phyloP scores from a whole-genome alignment of 1,140 invertebrate genomes.

The Drosophila saltans region DNA sequence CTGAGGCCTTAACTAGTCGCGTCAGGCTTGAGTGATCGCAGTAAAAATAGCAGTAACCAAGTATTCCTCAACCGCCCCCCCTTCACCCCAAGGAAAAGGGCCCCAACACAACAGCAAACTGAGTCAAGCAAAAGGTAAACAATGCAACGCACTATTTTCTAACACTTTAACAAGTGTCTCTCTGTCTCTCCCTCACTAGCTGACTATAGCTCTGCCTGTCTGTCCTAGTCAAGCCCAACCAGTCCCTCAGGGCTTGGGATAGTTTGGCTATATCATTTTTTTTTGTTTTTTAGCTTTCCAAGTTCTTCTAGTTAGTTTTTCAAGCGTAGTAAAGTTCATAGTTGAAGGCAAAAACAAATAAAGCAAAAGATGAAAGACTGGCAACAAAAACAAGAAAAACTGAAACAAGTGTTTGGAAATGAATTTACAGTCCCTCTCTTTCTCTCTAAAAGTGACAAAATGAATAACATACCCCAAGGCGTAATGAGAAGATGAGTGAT shows the following conservation, averaged over 20 bases:
- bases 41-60: constrained; percentile 56
- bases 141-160: constrained; percentile 81
- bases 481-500: neutral
- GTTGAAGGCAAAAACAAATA: constrained; percentile 72
- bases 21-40: constrained; percentile 75
- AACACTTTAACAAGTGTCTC: constrained; percentile 79
- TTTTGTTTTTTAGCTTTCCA: constrained; percentile 52
- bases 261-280: neutral
- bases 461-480: neutral
- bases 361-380: neutral
- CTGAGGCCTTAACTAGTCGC: constrained; percentile 53
- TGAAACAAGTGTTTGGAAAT: constrained; percentile 8
- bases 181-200: constrained; percentile 19
- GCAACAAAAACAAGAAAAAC: no score
- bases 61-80: neutral
- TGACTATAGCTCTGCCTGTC: constrained; percentile 35
- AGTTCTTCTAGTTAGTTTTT: constrained; percentile 61
- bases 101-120: constrained; percentile 42
- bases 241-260: constrained; percentile 26
- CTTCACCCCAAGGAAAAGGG: constrained; percentile 39
- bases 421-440: neutral
- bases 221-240: neutral
- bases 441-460: neutral
- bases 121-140: constrained; percentile 78
- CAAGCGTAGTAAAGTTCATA: constrained; percentile 73